Conservation (phyloP, 1,140 invertebrate species). For the Lutraria rhynchaena region DNA sequence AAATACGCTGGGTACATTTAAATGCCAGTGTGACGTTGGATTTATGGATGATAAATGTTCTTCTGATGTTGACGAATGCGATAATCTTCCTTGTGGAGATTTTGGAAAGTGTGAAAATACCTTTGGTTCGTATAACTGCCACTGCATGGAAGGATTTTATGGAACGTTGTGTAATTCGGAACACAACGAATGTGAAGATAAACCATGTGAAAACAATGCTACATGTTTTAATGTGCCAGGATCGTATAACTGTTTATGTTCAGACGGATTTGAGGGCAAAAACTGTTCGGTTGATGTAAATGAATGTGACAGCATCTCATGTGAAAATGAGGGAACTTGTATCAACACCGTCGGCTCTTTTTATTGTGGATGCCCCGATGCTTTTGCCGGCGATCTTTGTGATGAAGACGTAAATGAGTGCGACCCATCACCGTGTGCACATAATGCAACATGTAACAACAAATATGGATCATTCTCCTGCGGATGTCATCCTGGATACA, state of each 20-base stretch:
- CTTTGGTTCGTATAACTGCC: background rate
- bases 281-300: conserved; percentile 36
- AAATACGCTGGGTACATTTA: background rate
- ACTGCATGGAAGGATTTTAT: background rate
- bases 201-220: conserved; percentile 25
- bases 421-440: conserved; percentile 11
- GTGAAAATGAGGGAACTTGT: conserved; percentile 29
- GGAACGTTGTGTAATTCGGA: conserved; percentile 8
- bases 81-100: conserved; percentile 11
- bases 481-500: conserved; percentile 1
- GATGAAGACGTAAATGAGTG: conserved; percentile 85
- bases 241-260: conserved; percentile 1
- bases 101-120: conserved; percentile 8
- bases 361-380: conserved; percentile 86
- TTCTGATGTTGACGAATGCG: conserved; percentile 39
- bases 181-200: background rate
- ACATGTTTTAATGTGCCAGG: conserved; percentile 6
- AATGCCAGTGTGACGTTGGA: conserved; percentile 18
- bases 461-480: conserved; percentile 5
- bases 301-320: conserved; percentile 9
- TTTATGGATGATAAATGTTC: conserved; percentile 36
- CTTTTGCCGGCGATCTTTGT: conserved; percentile 94
- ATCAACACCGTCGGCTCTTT: conserved; percentile 11
- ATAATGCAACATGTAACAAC: conserved; percentile 18
- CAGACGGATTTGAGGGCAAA: conserved; percentile 28